Conservation (phyloP, 2,113 vertebrate species). For the Dromiciops gliroides region DNA sequence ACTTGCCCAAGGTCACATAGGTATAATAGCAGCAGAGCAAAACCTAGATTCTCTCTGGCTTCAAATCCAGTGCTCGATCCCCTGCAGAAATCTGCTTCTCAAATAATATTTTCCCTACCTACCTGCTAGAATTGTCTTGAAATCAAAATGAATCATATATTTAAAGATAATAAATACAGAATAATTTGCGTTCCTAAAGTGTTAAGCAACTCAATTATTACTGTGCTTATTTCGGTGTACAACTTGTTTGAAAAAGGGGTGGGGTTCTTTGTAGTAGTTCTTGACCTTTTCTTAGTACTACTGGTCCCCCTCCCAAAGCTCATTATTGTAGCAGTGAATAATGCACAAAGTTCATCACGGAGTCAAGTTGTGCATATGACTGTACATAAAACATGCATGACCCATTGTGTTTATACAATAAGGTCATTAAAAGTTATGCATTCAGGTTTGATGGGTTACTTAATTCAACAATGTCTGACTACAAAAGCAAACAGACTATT, state of each 20-base stretch:
- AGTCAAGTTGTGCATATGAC: neutral
- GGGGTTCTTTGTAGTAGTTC: neutral
- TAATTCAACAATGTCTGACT: neutral
- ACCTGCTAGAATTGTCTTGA: neutral
- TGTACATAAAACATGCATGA: neutral
- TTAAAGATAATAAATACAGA: neutral
- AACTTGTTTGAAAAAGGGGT: neutral
- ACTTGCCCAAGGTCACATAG: neutral
- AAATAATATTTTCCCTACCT: neutral
- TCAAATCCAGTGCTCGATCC: neutral
- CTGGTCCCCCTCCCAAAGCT: neutral
- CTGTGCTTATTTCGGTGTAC: neutral
- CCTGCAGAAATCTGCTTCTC: neutral
- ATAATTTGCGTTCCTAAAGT: neutral
- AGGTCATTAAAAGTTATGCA: neutral
- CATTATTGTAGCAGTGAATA: neutral
- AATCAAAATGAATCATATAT: neutral
- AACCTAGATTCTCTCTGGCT: neutral
- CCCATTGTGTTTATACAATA: neutral
- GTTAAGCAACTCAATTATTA: neutral
- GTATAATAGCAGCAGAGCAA: neutral
- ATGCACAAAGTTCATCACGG: neutral
- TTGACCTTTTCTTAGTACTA: neutral
- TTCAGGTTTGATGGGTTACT: neutral
- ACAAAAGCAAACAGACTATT: neutral